Evolutionary conservation across 1,140 invertebrate genomes (phyloP).

Genomic region (Caligus rogercresseyi): DNA sequence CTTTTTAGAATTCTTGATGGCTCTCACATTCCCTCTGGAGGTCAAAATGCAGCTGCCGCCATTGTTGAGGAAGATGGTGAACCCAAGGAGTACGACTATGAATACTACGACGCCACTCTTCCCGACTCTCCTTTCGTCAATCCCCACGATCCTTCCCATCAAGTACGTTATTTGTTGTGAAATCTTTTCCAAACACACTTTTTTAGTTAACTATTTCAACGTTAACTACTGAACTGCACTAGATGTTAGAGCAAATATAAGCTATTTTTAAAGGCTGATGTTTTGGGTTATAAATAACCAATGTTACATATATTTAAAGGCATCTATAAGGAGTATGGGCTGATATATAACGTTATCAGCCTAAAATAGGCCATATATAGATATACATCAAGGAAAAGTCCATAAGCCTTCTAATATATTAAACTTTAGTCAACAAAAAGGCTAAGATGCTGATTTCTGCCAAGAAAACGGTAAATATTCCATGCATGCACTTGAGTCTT

Average conservation of each 20-base stretch:
- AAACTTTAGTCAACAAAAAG: too few species aligned
- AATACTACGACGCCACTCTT: slow-evolving; percentile 13
- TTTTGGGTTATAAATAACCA: too few species aligned
- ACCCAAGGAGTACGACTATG: slow-evolving; percentile 16
- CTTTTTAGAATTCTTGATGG: slow-evolving; percentile 13
- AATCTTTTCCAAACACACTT: not conserved
- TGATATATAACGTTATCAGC: too few species aligned
- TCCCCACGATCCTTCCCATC: slow-evolving; percentile 19
- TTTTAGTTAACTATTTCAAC: not conserved
- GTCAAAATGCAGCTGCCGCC: slow-evolving; percentile 13
- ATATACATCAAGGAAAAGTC: too few species aligned
- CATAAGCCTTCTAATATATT: too few species aligned
- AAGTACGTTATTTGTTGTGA: not conserved
- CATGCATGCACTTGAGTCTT: too few species aligned
- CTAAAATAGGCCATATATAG: too few species aligned
- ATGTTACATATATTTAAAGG: too few species aligned
- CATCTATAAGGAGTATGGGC: too few species aligned
- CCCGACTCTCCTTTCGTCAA: slow-evolving; percentile 19
- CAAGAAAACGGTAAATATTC: too few species aligned
- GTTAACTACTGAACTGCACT: not conserved
- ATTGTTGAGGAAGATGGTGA: slow-evolving; percentile 2
- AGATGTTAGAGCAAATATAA: not conserved
- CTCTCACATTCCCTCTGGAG: slow-evolving; percentile 17
- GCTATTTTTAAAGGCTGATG: not conserved
- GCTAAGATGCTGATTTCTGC: too few species aligned